Evolutionary conservation across 1,140 invertebrate species (phyloP).

Genomic region (Drosophila mojavensis): DNA sequence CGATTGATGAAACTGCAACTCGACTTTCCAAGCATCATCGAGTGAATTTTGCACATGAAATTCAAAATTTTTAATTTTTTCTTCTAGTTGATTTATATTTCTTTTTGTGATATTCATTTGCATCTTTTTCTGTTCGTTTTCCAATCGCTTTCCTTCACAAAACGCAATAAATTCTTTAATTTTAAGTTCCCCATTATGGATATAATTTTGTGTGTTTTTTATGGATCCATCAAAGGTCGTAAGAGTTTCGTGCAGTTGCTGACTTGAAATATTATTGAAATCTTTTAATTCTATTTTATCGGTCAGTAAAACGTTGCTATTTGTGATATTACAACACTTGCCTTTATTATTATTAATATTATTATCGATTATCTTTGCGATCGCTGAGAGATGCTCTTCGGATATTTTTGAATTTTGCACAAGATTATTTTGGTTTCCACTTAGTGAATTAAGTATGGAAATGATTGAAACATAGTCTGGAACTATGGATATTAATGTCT

Average conservation of each 20-base stretch:
- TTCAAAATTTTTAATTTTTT: no score
- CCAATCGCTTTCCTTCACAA: background rate
- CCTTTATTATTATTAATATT: no score
- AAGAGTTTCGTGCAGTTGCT: background rate
- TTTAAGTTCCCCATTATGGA: background rate
- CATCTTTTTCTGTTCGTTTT: background rate
- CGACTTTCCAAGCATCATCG: no score
- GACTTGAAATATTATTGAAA: background rate
- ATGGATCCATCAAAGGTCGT: background rate
- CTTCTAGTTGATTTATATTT: no score
- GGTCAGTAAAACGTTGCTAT: background rate
- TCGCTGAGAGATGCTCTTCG: no score
- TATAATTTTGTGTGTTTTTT: background rate
- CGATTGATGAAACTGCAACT: no score
- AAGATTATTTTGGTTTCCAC: no score
- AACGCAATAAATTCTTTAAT: background rate
- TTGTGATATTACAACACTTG: background rate
- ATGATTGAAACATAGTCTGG: background rate
- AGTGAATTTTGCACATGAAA: no score
- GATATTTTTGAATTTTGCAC: no score
- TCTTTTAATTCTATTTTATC: background rate
- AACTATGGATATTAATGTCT: no score
- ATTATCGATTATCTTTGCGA: no score
- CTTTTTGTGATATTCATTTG: background rate
- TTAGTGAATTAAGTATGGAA: no score